Evolutionary conservation across 1,140 invertebrate species (phyloP), one percentile per base, ranked within the genome.

Genomic region (Lycorma delicatula): DNA sequence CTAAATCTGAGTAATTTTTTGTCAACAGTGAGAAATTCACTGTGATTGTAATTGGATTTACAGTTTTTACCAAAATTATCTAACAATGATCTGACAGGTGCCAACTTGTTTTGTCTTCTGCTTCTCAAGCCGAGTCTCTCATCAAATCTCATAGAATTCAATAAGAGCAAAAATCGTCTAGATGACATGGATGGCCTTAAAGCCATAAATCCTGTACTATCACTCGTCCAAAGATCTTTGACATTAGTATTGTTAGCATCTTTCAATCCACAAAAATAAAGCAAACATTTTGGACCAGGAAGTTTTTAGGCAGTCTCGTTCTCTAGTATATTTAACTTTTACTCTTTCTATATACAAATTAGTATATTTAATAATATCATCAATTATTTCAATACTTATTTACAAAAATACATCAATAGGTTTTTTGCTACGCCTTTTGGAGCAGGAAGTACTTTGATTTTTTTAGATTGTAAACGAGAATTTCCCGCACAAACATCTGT

Each of bases 1-100:
- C 69, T 59, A 59, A 73, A 74, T 20, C 57, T 50, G 58, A 63
- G 50, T 23, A 74, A 59, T 62, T 68, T 71, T 60, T 74, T 70
- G 59, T 75, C 72, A 27, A 73, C 69, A 7, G 67, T 69, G 0
- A 66, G 56, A 58, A 63, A 65, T 60, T 68, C 60, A 51, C 64
- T 49, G 9, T 41, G 47, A 29, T 36, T 47, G 60, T 70, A 69
- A 27, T 16, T 50, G 61, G 62, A 56, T 50, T 61, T 25, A 59
- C 60, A 67, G 38, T 62, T 64, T 11, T 54, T 34, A 27, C 56
- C 41, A 23, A 70, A 66, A 29, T 23, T 38, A 31, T 69, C 62
- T 47, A 65, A 71, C 2, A 71, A 59, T 50, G 64, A 22, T 47
- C 66, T 56, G 51, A 72, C 62, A 36, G 67, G 55, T 18, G 66